Percentiles rank a stretch among this genome's conserved stretches.
Conservation (phyloP, 2,797 vertebrate species). For the Enteromius unitaeniatus region DNA sequence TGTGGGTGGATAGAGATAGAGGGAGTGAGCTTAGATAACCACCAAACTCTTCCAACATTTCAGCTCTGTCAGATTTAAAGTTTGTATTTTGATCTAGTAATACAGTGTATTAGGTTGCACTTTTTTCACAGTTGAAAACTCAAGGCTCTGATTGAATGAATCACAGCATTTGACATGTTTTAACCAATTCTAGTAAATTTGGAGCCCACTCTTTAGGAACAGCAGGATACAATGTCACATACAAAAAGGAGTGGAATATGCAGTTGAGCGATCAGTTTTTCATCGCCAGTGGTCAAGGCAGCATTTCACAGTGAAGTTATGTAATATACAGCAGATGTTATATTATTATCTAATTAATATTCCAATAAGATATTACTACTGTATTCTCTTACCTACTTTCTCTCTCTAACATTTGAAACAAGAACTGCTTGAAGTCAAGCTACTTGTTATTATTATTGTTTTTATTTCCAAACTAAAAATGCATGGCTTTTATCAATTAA, state of each 20-base stretch:
- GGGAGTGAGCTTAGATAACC: neutral
- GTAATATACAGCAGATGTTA: neutral
- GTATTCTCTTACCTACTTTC: neutral
- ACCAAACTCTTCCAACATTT: neutral
- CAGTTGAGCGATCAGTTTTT: slow-evolving; percentile 4
- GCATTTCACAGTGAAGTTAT: slow-evolving; percentile 2
- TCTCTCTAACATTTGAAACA: neutral
- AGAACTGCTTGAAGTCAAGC: neutral
- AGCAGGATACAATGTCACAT: neutral
- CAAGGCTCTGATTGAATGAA: slow-evolving; percentile 14
- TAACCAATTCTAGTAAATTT: slow-evolving; percentile 19
- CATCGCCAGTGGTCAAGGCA: slow-evolving; percentile 7
- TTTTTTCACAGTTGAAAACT: neutral
- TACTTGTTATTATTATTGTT: neutral
- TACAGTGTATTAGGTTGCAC: neutral
- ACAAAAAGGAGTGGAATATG: slow-evolving; percentile 9
- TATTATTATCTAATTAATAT: neutral
- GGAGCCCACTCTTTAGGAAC: neutral
- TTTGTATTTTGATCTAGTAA: neutral
- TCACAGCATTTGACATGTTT: slow-evolving; percentile 18
- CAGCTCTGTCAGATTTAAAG: neutral
- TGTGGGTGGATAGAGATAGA: neutral
- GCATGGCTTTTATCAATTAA: neutral
- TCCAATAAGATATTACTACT: neutral
- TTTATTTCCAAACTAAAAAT: neutral